Evolutionary conservation across 2,888 invertebrate genomes (phyloP), one percentile per base, ranked within the genome.

Genomic region (Leucophenga montana): DNA sequence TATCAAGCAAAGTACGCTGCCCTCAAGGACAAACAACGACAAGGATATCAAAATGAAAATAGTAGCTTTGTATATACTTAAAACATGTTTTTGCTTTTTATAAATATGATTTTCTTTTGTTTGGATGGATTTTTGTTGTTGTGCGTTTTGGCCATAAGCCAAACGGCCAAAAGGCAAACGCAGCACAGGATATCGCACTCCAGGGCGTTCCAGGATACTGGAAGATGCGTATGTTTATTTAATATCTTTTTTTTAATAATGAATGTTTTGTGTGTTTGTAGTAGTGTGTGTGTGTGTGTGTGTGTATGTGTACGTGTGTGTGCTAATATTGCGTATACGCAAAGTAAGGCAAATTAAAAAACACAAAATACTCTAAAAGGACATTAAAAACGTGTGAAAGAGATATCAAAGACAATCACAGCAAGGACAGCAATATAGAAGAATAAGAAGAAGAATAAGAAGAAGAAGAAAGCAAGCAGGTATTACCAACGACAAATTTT

Each of bases 401-500:
- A 16, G 48, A 48, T 46, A 46, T 11, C 31, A 56, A n/a, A 56
- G 3, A 18, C 16, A 61, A 61, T 9, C 33, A 33, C 20, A 1
- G 20, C 61, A 61, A 4, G 33, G n/a, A n/a, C n/a, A n/a, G n/a
- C n/a, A n/a, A n/a, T n/a, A n/a, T n/a, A n/a, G n/a, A n/a, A n/a
- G n/a, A n/a, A n/a, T n/a, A 33, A 59, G 33, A 59, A 59, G 3
- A 33, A 59, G 18, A 20, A 33, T 44, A 56, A 56, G 16, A 61
- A 14, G 9, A 39, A 18, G 39, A 44, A 22, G 44, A 46, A 64
- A 46, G 8, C 22, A 27, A 48, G 27, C 44, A 64, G n/a, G n/a
- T 14, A 64, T 48, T 56, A 39, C 46, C 57, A 68, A 77, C 76
- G 79, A 78, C 77, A 85, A 83, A 78, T 80, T 79, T 82, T 77